phyloP scores from a whole-genome alignment of 2,797 vertebrate genomes.

The Spinibarbus caldwelli region DNA sequence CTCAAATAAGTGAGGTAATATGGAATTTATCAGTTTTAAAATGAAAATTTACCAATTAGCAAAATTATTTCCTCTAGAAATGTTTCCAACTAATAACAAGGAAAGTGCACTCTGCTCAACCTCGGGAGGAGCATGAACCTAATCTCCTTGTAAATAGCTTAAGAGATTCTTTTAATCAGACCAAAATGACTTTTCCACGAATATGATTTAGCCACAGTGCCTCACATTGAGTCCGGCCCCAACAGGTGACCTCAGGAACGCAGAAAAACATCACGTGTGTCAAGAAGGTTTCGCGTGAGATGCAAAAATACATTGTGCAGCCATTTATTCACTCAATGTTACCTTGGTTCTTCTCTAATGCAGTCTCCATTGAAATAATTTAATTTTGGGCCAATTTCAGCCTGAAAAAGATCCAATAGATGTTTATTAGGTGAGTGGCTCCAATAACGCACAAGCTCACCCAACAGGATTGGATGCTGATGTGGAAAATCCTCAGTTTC shows the following conservation, averaged over 20 bases:
- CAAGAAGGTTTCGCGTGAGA: constrained; percentile 62
- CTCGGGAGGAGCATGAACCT: constrained; percentile 54
- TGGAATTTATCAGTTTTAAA: neutral
- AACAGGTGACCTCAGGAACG: constrained; percentile 84
- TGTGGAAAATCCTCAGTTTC: constrained; percentile 16
- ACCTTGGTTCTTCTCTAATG: constrained; percentile 59
- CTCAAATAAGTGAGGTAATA: neutral
- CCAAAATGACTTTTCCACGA: constrained; percentile 68
- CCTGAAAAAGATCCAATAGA: constrained; percentile 47
- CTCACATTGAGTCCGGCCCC: constrained; percentile 76
- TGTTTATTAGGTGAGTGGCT: constrained; percentile 59
- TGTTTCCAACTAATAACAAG: neutral
- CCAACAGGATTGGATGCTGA: constrained; percentile 54
- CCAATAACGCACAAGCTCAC: constrained; percentile 31
- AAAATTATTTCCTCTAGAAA: neutral
- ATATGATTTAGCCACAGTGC: constrained; percentile 77
- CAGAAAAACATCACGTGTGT: constrained; percentile 83
- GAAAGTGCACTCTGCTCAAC: constrained; percentile 5
- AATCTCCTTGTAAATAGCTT: constrained; percentile 63
- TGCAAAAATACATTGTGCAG: constrained; percentile 74
- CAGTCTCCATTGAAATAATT: constrained; percentile 56
- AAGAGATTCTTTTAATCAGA: constrained; percentile 73
- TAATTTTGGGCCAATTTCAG: constrained; percentile 58
- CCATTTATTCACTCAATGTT: constrained; percentile 53
- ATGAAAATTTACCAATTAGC: neutral